Evolutionary conservation across 2,888 invertebrate genomes (phyloP), one percentile per base, ranked within the genome.

Genomic region (Scaptomyza tumidula): DNA sequence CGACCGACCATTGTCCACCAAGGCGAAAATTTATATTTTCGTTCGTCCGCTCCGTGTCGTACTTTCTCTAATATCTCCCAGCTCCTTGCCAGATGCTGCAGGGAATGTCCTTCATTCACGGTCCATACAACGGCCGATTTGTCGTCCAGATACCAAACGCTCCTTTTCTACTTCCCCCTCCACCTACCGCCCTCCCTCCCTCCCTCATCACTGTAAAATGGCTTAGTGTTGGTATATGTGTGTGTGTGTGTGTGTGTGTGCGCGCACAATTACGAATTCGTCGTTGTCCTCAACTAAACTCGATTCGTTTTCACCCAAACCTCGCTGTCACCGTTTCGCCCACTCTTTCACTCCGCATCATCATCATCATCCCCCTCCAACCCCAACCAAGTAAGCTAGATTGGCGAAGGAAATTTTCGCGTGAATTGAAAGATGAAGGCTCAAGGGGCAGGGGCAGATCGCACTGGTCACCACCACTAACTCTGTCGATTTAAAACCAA

Each of bases 391-490:
- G 53, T 54, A 64, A 60, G 63, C 69, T 64, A 63, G 56, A 68
- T 69, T 54, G 62, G 72, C 72, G 74, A 89, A 88, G 86, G 77
- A 89, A 87, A 89, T 78, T 85, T 88, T 86, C 89, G 86, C 86
- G 86, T 82, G 87, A 87, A 89, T 89, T 87, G 87, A 87, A 88
- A 85, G 88, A 87, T 82, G 88, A 88, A 87, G 89, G 87, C 80
- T 73, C 67, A 76, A 71, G 80, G 67, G 79, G 67, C 76, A 69
- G 86, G 79, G 68, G 39, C 14, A 14, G 39, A 9, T n/a, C 14
- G 39, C 78, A 66, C 50, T 82, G 88, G 88, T 79, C 88, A 78
- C 70, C 76, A 71, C 70, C 55, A 61, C 64, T 52, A 16, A 57
- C 69, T 63, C 52, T 62, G 49, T 59, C 52, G 46, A 55, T 64